Conservation (phyloP, 2,888 invertebrate genomes). For the Carcina quercana region DNA sequence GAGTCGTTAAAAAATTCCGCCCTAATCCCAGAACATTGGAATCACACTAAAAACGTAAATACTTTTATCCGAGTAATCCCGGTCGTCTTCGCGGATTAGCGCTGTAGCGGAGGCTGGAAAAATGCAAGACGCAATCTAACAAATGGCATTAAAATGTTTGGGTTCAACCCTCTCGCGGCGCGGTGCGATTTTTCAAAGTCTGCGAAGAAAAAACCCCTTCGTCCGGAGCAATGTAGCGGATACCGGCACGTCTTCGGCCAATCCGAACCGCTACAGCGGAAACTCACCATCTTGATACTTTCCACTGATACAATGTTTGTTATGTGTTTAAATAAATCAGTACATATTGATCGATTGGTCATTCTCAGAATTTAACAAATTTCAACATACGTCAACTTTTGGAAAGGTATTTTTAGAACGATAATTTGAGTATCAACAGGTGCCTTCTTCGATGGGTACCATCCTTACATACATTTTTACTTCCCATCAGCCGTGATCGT, state of each 20-base stretch:
- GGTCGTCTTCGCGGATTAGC: conserved; percentile 70
- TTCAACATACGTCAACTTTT: no score
- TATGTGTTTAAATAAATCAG: no score
- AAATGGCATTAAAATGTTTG: conserved; percentile 75
- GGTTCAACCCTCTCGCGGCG: conserved; percentile 63
- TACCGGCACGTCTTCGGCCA: conserved; percentile 67
- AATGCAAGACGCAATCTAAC: conserved; percentile 74
- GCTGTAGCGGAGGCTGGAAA: conserved; percentile 55
- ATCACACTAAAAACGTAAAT: conserved; percentile 68
- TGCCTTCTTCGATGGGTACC: no score
- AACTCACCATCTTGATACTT: conserved; percentile 45
- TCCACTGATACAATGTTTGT: conserved; percentile 9
- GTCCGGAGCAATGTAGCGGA: conserved; percentile 65
- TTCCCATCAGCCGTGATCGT: no score
- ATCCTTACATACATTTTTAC: no score
- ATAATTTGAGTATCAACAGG: no score
- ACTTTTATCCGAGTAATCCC: conserved; percentile 66
- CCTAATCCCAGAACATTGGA: conserved; percentile 59
- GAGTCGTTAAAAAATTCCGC: conserved; percentile 59
- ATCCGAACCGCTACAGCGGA: conserved; percentile 28
- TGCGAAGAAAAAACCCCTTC: conserved; percentile 60
- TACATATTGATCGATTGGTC: no score
- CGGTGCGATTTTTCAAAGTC: conserved; percentile 71
- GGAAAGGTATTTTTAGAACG: no score
- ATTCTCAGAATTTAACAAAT: no score